Evolutionary conservation across 2,797 vertebrate species (phyloP).

Genomic region (Philypnodon macrostomus): DNA sequence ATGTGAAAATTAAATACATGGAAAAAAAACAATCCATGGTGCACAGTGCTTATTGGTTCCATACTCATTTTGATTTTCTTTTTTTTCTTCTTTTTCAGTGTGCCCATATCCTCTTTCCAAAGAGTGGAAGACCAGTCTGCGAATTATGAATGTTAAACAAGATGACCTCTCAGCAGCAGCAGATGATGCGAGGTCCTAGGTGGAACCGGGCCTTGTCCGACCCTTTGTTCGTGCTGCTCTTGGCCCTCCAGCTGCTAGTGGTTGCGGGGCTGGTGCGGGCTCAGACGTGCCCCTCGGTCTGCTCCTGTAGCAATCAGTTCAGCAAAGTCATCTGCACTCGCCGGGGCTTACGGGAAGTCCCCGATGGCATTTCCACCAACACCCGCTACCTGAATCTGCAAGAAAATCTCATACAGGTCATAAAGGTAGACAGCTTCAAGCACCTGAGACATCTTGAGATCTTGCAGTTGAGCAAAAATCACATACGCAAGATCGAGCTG

Average conservation of each 20-base stretch:
- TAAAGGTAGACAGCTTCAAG: slow-evolving; percentile 99
- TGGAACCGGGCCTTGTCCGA: slow-evolving; percentile 99
- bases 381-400: slow-evolving; percentile 97
- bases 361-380: slow-evolving; percentile 98
- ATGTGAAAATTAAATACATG: no score
- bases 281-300: slow-evolving; percentile 97
- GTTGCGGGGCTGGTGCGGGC: slow-evolving; percentile 97
- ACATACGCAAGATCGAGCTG: slow-evolving; percentile 98
- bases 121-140: slow-evolving; percentile 88
- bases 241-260: slow-evolving; percentile 98
- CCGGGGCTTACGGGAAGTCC: slow-evolving; percentile 94
- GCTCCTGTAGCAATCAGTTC: slow-evolving; percentile 99
- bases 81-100: slow-evolving; percentile 68
- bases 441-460: slow-evolving; percentile 97
- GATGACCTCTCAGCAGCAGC: slow-evolving; percentile 99
- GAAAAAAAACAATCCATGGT: no score
- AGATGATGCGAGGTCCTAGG: slow-evolving; percentile 99
- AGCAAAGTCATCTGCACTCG: slow-evolving; percentile 98
- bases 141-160: slow-evolving; percentile 99
- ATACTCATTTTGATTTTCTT: slow-evolving; percentile 26
- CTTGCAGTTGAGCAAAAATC: slow-evolving; percentile 96
- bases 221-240: slow-evolving; percentile 97
- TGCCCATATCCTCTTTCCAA: slow-evolving; percentile 69
- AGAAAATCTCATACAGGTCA: slow-evolving; percentile 98
- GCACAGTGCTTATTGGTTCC: background rate